Conservation (phyloP, 2,797 vertebrate species). For the Moxostoma hubbsi region DNA sequence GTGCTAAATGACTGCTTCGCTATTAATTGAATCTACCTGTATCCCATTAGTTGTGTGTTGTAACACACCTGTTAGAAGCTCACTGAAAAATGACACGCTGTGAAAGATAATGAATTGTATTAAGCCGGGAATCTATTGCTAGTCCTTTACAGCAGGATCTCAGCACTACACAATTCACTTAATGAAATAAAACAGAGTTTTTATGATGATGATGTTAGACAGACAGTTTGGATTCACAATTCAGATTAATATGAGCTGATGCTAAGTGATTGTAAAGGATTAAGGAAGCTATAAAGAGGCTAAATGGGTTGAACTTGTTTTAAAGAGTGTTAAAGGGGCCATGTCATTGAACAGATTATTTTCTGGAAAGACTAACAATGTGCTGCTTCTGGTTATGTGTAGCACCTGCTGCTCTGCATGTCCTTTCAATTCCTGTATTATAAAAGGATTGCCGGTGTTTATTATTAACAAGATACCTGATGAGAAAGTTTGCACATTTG, state of each 20-base stretch:
- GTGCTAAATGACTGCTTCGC: background rate
- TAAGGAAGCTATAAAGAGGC: conserved; percentile 30
- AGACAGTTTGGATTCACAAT: conserved; percentile 26
- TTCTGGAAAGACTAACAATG: background rate
- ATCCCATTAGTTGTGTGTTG: background rate
- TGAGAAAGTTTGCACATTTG: no score
- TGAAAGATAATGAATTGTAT: conserved; percentile 19
- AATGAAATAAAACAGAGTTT: conserved; percentile 44
- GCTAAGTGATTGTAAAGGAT: conserved; percentile 21
- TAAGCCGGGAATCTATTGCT: conserved; percentile 24
- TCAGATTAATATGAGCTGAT: conserved; percentile 19
- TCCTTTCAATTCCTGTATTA: background rate
- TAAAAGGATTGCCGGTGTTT: background rate
- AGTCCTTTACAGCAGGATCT: conserved; percentile 3
- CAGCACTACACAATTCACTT: conserved; percentile 42
- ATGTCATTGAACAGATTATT: conserved; percentile 6
- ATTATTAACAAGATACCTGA: no score
- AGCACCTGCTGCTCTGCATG: background rate
- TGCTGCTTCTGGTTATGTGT: background rate
- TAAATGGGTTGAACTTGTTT: conserved; percentile 10
- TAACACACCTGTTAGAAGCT: conserved; percentile 17
- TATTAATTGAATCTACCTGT: background rate
- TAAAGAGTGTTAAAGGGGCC: background rate
- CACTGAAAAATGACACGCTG: background rate
- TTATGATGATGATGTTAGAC: conserved; percentile 48